Conservation (phyloP, 1,140 invertebrate species). For the Trichoplusia ni region DNA sequence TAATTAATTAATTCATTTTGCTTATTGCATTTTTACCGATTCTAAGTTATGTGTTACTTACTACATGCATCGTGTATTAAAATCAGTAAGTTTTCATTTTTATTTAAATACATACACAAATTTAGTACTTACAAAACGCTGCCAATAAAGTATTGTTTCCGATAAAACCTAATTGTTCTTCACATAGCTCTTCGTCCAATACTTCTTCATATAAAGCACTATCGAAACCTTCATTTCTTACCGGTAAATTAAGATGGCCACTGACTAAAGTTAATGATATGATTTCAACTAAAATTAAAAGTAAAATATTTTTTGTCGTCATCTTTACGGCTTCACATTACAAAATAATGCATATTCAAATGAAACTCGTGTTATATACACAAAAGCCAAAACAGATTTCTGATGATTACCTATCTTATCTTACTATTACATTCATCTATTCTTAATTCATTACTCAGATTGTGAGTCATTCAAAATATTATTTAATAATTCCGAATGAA, state of each 20-base stretch:
- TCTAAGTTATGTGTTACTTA: neutral
- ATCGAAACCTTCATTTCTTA: slow-evolving; percentile 31
- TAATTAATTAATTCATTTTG: neutral
- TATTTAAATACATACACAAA: neutral
- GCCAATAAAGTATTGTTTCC: slow-evolving; percentile 26
- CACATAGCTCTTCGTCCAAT: slow-evolving; percentile 42
- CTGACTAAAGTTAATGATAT: neutral
- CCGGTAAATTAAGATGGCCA: neutral
- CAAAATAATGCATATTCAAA: slow-evolving; percentile 20
- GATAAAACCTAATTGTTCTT: slow-evolving; percentile 36
- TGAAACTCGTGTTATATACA: no score
- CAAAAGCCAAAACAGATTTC: no score
- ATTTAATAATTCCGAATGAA: no score
- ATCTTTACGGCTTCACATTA: no score
- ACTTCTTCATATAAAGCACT: slow-evolving; percentile 42
- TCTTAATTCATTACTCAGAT: no score
- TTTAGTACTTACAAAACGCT: slow-evolving; percentile 44
- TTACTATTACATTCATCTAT: no score
- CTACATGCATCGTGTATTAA: no score
- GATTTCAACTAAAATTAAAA: slow-evolving; percentile 12
- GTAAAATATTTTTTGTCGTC: no score
- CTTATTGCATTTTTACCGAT: neutral
- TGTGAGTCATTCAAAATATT: no score
- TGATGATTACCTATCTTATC: no score
- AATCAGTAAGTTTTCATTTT: neutral